These are phyloP conservation scores for Magallana nippona DNA, from an alignment of 2,888 invertebrate genomes.

Conservation along the genomic window DNA sequence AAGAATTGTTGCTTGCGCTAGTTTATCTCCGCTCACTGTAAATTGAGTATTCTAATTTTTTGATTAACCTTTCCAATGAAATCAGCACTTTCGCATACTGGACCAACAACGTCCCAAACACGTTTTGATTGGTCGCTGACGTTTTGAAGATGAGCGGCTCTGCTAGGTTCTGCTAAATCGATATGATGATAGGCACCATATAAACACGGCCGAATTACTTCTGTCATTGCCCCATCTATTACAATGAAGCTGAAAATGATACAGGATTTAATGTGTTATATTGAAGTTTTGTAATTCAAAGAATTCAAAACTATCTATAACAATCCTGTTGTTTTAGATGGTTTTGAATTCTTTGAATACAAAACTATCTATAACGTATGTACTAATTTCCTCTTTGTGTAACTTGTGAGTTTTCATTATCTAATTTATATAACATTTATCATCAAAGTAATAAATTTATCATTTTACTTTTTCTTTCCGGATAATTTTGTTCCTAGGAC, in stretches of 20 bases:
- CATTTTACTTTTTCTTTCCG: conserved; percentile 63
- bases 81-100: conserved; percentile 80
- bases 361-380: too few species aligned
- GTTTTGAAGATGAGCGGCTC: not conserved
- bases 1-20: too few species aligned
- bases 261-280: too few species aligned
- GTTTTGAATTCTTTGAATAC: too few species aligned
- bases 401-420: not conserved
- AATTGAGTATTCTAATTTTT: not conserved
- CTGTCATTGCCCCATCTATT: conserved; percentile 80
- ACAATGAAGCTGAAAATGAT: too few species aligned
- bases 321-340: too few species aligned
- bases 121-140: not conserved
- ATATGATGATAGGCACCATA: conserved; percentile 80
- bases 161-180: conserved; percentile 65
- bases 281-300: too few species aligned
- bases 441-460: too few species aligned
- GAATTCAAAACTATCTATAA: too few species aligned
- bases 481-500: conserved; percentile 77
- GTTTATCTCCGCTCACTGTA: too few species aligned
- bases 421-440: not conserved
- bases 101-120: conserved; percentile 79
- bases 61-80: conserved; percentile 75
- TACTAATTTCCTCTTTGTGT: not conserved
- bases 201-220: conserved; percentile 79